Evolutionary conservation across 2,113 vertebrate species (phyloP), one percentile per base, ranked within the genome.

Genomic region (Bufo bufo): DNA sequence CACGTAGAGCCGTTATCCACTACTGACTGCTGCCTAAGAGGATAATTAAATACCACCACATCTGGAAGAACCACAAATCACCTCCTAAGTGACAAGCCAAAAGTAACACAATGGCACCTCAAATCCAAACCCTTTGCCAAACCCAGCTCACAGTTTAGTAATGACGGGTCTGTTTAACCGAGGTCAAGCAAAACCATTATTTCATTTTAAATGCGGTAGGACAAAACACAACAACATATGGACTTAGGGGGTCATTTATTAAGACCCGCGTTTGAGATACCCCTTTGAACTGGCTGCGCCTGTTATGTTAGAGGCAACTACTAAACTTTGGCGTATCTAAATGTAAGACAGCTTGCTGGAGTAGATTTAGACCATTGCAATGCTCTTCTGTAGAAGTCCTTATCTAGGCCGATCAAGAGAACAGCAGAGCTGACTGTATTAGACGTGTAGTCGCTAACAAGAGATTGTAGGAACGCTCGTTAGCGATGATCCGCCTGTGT

Each of bases 11-110:
- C n/a, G 8, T 23, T 50, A 82, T 33, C 61, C 61, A 14, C 61
- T 52, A 65, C 58, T 47, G 56, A 49, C 71, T 19, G 47, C 71
- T 7, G 54, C 84, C 75, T 63, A 10, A 63, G 63, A 77, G 54
- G 11, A 69, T 58, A 54, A 78, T 23, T n/a, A 23, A 78, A 23
- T 23, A 78, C 33, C 33, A 17, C 85, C 85, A 69, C 85, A 78
- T 10, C 3, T 85, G 56, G 50, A 77, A 50, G n/a, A 74, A 59
- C 52, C 71, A 86, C 58, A 86, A 66, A n/a, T 66, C 58, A 86
- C 50, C 58, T 69, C 75, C 45, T 79, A 86, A 69, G 59, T 12
- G 19, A 77, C 43, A 77, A 19, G 49, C 74, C 85, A 86, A 58
- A 65, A 77, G 43, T 33, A 56, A 49, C 66, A 88, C 69, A 77